Percentiles rank a stretch among this genome's conserved stretches.
These are phyloP conservation scores for Gavialis gangeticus DNA, from an alignment of 2,113 vertebrate species.

Conservation along the genomic window DNA sequence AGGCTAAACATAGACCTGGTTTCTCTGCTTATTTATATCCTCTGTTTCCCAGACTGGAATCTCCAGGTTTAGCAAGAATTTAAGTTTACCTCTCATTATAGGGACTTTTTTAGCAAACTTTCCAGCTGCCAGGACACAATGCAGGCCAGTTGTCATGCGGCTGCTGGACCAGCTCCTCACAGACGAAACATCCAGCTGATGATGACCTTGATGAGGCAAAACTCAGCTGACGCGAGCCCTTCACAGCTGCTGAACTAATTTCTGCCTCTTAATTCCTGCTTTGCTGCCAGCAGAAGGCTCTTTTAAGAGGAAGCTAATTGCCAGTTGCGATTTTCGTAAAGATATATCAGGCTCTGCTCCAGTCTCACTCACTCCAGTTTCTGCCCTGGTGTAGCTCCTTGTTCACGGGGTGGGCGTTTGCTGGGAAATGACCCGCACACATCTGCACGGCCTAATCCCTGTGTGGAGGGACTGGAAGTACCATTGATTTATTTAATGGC, in stretches of 20 bases:
- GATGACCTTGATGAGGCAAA: neutral
- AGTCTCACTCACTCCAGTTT: neutral
- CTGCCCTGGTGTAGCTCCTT: neutral
- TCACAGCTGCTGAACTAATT: slow-evolving; percentile 24
- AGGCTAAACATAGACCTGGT: slow-evolving; percentile 57
- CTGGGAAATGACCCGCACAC: no score
- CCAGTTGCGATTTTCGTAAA: slow-evolving; percentile 55
- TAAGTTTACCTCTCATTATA: neutral
- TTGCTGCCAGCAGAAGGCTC: slow-evolving; percentile 46
- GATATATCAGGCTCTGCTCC: neutral
- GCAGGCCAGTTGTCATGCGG: neutral
- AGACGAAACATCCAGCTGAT: neutral
- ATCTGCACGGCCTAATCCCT: neutral
- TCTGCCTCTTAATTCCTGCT: slow-evolving; percentile 47
- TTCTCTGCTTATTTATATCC: slow-evolving; percentile 37
- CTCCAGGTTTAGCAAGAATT: slow-evolving; percentile 40
- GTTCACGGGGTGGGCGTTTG: neutral
- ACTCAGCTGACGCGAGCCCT: neutral
- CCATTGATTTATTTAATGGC: no score
- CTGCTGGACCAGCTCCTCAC: neutral
- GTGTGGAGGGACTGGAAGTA: neutral
- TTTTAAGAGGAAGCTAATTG: slow-evolving; percentile 42
- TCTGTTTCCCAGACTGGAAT: slow-evolving; percentile 13
- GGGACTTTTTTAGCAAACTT: neutral
- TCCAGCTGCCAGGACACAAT: neutral